These are phyloP conservation scores for Dione juno DNA, from an alignment of 2,888 invertebrate genomes.

Conservation along the genomic window DNA sequence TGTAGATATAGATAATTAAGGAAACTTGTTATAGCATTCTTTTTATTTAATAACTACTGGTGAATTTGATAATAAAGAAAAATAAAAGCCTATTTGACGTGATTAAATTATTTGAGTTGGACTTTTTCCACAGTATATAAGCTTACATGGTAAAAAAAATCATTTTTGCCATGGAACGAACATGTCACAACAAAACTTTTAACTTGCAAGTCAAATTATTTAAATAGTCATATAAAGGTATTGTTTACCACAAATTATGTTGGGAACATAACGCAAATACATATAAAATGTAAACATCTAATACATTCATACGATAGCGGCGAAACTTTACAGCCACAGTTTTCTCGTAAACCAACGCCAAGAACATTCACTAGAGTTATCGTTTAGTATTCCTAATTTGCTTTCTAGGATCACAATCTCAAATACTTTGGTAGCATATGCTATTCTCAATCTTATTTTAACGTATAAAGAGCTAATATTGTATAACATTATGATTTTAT, in stretches of 20 bases:
- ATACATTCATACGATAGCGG: constrained; percentile 16
- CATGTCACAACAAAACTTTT: too few relatives aligned
- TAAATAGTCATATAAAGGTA: too few relatives aligned
- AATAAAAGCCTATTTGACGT: too few relatives aligned
- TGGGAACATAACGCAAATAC: background rate
- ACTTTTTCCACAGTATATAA: too few relatives aligned
- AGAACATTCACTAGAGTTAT: constrained; percentile 20
- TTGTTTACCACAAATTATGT: background rate
- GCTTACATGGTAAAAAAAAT: too few relatives aligned
- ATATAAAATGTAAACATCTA: constrained; percentile 26
- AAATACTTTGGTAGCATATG: background rate
- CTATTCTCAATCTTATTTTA: background rate
- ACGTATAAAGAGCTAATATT: background rate
- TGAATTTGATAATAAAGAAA: too few relatives aligned
- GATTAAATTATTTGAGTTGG: too few relatives aligned
- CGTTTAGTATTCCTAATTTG: constrained; percentile 27
- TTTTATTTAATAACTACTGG: too few relatives aligned
- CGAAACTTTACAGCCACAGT: constrained; percentile 14
- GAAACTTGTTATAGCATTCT: too few relatives aligned
- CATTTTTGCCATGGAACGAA: too few relatives aligned
- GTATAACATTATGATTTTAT: background rate
- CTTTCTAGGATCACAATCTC: background rate
- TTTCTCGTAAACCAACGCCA: constrained; percentile 15
- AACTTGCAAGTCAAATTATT: too few relatives aligned
- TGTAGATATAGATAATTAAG: too few relatives aligned